Percentiles rank a stretch among this genome's conserved stretches.
Evolutionary conservation across 2,113 vertebrate genomes (phyloP).

Genomic region (Puffinus mauretanicus): DNA sequence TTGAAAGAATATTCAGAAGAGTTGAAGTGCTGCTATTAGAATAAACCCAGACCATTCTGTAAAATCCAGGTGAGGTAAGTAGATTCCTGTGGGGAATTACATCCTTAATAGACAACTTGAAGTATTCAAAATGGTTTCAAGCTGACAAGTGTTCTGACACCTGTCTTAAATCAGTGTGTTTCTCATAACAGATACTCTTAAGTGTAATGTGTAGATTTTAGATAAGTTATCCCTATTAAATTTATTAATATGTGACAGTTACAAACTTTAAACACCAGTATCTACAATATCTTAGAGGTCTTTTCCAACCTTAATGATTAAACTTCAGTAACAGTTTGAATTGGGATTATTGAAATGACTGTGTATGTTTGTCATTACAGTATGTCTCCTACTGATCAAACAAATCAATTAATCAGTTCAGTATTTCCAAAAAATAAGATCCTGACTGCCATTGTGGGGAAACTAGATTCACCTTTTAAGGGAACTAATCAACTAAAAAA

Average conservation of each 20-base stretch:
- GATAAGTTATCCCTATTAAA: neutral
- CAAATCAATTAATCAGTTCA: neutral
- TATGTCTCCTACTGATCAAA: neutral
- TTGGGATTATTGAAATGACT: neutral
- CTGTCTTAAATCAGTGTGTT: neutral
- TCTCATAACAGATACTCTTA: neutral
- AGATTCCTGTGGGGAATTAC: neutral
- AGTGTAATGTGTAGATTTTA: neutral
- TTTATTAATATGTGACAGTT: neutral
- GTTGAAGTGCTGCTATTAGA: neutral
- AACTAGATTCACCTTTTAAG: neutral
- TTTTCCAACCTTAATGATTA: too few species aligned
- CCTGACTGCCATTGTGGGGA: neutral
- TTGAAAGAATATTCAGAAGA: neutral
- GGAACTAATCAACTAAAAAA: neutral
- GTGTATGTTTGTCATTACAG: neutral
- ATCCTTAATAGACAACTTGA: neutral
- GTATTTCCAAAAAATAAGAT: neutral
- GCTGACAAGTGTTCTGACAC: neutral
- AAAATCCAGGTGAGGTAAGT: neutral
- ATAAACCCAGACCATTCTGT: neutral
- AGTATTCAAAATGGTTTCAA: neutral
- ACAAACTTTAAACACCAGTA: neutral
- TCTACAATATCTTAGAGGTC: neutral
- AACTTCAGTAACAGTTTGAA: neutral